Evolutionary conservation across 1,140 invertebrate species (phyloP).

Genomic region (Ostrea edulis): DNA sequence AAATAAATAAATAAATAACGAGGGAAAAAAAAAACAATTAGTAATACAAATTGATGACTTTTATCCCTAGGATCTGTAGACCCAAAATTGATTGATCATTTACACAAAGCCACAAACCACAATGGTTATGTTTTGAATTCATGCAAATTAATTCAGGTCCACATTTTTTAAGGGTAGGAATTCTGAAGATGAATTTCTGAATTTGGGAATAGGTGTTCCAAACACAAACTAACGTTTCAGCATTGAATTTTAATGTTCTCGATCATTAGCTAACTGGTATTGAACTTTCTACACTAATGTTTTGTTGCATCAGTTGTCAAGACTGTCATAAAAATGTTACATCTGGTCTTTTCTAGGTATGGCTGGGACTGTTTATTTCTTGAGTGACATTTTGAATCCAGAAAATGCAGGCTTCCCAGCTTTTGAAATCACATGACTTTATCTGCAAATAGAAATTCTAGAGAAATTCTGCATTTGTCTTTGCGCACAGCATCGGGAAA

Average conservation of each 20-base stretch:
- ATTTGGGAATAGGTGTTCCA: not conserved
- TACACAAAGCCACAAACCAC: no score
- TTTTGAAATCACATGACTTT: constrained; percentile 71
- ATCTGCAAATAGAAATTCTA: no score
- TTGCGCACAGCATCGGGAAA: no score
- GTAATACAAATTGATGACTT: no score
- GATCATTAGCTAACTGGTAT: not conserved
- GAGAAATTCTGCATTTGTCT: no score
- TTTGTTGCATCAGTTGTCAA: not conserved
- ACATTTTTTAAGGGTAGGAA: not conserved
- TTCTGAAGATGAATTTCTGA: not conserved
- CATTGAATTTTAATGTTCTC: not conserved
- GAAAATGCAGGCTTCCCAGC: constrained; percentile 85
- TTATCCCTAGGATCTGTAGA: no score
- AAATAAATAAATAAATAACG: no score
- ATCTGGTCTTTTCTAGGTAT: constrained; percentile 78
- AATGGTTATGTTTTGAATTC: no score
- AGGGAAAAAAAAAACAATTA: no score
- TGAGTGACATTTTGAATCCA: constrained; percentile 84
- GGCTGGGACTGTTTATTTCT: constrained; percentile 85
- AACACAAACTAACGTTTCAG: not conserved
- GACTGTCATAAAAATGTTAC: not conserved
- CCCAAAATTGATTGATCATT: no score
- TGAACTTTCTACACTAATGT: not conserved
- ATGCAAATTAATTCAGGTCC: no score